Evolutionary conservation across 2,797 vertebrate species (phyloP).

Genomic region (Psittacula echo): DNA sequence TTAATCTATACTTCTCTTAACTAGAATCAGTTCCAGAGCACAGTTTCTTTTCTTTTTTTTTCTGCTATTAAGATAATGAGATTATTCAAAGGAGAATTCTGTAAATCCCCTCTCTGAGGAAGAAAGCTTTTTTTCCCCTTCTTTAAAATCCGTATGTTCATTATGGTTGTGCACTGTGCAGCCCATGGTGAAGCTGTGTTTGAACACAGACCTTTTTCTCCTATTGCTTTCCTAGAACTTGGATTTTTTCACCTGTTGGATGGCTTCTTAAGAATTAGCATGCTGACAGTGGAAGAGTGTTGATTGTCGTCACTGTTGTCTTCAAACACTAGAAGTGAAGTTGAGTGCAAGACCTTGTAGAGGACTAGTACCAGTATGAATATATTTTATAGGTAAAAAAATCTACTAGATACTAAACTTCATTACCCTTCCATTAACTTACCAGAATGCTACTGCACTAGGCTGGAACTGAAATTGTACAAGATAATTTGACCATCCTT

Average conservation of each 20-base stretch:
- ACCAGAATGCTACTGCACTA: background rate
- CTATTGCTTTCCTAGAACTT: background rate
- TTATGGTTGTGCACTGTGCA: background rate
- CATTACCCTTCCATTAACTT: background rate
- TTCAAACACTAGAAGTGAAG: background rate
- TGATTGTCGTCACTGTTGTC: background rate
- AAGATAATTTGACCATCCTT: background rate
- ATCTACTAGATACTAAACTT: background rate
- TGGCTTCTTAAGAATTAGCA: background rate
- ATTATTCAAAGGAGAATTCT: background rate
- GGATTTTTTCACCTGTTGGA: background rate
- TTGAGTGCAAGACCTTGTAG: background rate
- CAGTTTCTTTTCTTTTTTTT: background rate
- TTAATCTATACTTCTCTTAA: background rate
- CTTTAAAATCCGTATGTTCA: background rate
- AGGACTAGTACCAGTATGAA: background rate
- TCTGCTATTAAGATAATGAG: background rate
- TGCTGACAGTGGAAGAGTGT: background rate
- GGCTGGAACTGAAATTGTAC: background rate
- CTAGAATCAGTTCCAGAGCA: background rate
- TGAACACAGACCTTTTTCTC: background rate
- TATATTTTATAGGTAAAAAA: background rate
- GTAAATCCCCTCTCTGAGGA: background rate
- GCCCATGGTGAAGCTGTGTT: background rate
- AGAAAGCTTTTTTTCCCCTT: background rate